phyloP scores from a whole-genome alignment of 2,888 invertebrate species.

The Kuschelorhynchus macadamiae region DNA sequence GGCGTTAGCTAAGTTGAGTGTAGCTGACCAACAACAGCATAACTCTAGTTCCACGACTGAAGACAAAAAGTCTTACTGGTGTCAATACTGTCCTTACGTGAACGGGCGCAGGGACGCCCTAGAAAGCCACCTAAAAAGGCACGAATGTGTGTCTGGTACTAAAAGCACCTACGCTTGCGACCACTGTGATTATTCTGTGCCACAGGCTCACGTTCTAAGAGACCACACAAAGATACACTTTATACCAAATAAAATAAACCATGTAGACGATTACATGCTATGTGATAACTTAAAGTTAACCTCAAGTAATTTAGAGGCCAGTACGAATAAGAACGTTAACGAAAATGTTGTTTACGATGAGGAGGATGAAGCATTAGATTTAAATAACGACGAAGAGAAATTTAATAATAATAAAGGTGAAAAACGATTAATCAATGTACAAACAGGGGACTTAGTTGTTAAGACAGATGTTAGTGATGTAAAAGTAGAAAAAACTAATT shows the following conservation, averaged over 20 bases:
- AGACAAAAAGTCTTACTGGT: slow-evolving; percentile 77
- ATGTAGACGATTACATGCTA: slow-evolving; percentile 75
- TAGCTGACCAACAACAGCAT: slow-evolving; percentile 75
- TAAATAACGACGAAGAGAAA: slow-evolving; percentile 44
- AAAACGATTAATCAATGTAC: slow-evolving; percentile 66
- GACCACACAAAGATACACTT: slow-evolving; percentile 89
- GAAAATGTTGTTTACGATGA: slow-evolving; percentile 53
- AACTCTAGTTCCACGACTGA: slow-evolving; percentile 67
- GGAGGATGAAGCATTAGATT: slow-evolving; percentile 51
- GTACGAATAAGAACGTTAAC: slow-evolving; percentile 52
- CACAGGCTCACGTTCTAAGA: slow-evolving; percentile 80
- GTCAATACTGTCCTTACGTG: slow-evolving; percentile 85
- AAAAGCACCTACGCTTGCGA: slow-evolving; percentile 79
- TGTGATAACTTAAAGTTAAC: slow-evolving; percentile 75
- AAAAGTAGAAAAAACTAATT: slow-evolving; percentile 49
- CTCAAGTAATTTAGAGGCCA: slow-evolving; percentile 69
- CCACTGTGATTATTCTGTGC: slow-evolving; percentile 86
- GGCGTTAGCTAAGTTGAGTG: slow-evolving; percentile 71
- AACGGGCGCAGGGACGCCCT: slow-evolving; percentile 81
- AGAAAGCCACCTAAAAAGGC: slow-evolving; percentile 82
- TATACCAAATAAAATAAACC: slow-evolving; percentile 71
- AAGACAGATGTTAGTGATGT: slow-evolving; percentile 58
- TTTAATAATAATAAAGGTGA: slow-evolving; percentile 66
- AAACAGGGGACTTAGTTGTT: slow-evolving; percentile 66
- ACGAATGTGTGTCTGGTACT: slow-evolving; percentile 74